phyloP scores from a whole-genome alignment of 2,888 invertebrate species.

The Hartigia nigra region DNA sequence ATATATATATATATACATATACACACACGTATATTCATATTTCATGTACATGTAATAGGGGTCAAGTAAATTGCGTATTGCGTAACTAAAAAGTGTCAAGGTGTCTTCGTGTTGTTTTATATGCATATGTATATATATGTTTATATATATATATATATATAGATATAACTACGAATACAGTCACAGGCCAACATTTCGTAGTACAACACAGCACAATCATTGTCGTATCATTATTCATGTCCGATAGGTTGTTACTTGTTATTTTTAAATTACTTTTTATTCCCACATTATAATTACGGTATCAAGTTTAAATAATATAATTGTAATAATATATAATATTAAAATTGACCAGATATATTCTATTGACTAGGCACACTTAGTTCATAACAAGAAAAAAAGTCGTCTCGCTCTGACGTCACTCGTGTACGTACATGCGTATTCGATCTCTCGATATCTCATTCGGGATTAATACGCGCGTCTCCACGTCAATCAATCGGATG shows the following conservation, averaged over 20 bases:
- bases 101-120: not conserved
- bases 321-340: constrained; percentile 63
- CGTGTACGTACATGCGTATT: constrained; percentile 15
- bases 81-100: not conserved
- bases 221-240: constrained; percentile 60
- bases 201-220: constrained; percentile 66
- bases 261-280: constrained; percentile 38
- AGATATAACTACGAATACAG: constrained; percentile 25
- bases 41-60: not conserved
- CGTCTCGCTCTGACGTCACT: constrained; percentile 38
- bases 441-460: constrained; percentile 27
- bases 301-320: constrained; percentile 59
- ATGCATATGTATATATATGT: constrained; percentile 37
- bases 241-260: constrained; percentile 39
- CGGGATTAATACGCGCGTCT: constrained; percentile 24
- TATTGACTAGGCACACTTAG: constrained; percentile 77
- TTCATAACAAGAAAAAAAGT: constrained; percentile 72
- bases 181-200: constrained; percentile 66
- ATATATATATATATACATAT: constrained; percentile 55
- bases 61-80: not conserved
- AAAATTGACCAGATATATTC: constrained; percentile 73
- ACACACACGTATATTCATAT: not conserved
- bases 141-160: constrained; percentile 58
- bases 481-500: constrained; percentile 17
- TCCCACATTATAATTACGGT: constrained; percentile 48